Evolutionary conservation across 2,888 invertebrate species (phyloP).

Genomic region (Halictus quadricinctus): DNA sequence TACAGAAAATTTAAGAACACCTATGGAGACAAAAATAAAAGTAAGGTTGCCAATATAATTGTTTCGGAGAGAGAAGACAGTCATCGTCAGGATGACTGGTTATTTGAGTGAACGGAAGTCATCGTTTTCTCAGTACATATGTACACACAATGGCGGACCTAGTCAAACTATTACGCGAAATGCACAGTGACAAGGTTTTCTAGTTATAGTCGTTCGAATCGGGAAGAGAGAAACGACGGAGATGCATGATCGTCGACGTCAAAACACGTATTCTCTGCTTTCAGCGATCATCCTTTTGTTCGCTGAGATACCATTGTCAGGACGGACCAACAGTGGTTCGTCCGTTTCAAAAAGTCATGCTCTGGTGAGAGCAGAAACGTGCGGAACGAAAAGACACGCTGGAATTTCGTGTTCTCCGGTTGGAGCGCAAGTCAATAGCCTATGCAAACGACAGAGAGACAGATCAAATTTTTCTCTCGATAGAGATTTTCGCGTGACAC

Average conservation of each 20-base stretch:
- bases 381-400: conserved; percentile 20
- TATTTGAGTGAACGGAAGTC: not conserved
- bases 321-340: conserved; percentile 32
- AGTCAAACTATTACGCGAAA: not conserved
- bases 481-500: not conserved
- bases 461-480: not conserved
- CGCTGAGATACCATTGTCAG: conserved; percentile 50
- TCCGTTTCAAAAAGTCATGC: conserved; percentile 48
- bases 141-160: not conserved
- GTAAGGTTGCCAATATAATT: not conserved
- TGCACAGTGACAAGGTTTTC: conserved; percentile 8
- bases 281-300: conserved; percentile 56
- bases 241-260: conserved; percentile 43
- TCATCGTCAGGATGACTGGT: not conserved
- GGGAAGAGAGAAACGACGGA: conserved; percentile 9
- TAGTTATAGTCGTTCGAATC: conserved; percentile 20
- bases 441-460: not conserved
- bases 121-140: not conserved
- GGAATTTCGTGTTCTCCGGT: conserved; percentile 23
- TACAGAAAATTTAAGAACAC: no score
- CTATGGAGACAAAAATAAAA: no score
- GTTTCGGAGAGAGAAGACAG: not conserved
- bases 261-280: conserved; percentile 50
- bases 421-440: not conserved
- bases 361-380: conserved; percentile 41